phyloP scores from a whole-genome alignment of 2,888 invertebrate species.

The Latrodectus elegans region DNA sequence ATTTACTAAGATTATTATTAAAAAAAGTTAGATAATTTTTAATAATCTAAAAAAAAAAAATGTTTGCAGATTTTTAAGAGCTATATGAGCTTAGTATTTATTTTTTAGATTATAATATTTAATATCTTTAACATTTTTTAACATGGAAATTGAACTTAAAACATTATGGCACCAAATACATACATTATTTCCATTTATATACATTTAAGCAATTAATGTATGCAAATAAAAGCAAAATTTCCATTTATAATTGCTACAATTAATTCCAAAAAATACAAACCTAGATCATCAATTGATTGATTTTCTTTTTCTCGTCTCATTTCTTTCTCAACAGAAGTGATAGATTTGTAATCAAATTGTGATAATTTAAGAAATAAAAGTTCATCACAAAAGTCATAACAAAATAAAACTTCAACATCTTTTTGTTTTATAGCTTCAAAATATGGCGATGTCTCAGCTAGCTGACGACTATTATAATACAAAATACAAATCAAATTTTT shows the following conservation, averaged over 20 bases:
- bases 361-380: conserved; percentile 91
- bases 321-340: conserved; percentile 95
- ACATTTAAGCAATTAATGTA: too few relatives aligned
- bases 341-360: conserved; percentile 84
- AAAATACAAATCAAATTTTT: not conserved
- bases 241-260: not conserved
- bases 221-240: too few relatives aligned
- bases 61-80: too few relatives aligned
- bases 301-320: conserved; percentile 83
- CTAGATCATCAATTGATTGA: conserved; percentile 44
- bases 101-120: too few relatives aligned
- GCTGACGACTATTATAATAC: conserved; percentile 81
- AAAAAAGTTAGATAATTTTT: too few relatives aligned
- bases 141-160: too few relatives aligned
- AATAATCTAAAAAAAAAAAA: too few relatives aligned
- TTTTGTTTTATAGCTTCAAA: conserved; percentile 92
- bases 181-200: too few relatives aligned
- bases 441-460: conserved; percentile 96
- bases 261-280: conserved; percentile 11
- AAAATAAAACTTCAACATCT: conserved; percentile 93
- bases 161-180: too few relatives aligned
- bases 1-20: too few relatives aligned
- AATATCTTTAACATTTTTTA: too few relatives aligned
- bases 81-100: too few relatives aligned
- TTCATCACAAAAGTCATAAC: conserved; percentile 98